phyloP scores from a whole-genome alignment of 2,888 invertebrate genomes.

The Vannuccia rotundouncinata region DNA sequence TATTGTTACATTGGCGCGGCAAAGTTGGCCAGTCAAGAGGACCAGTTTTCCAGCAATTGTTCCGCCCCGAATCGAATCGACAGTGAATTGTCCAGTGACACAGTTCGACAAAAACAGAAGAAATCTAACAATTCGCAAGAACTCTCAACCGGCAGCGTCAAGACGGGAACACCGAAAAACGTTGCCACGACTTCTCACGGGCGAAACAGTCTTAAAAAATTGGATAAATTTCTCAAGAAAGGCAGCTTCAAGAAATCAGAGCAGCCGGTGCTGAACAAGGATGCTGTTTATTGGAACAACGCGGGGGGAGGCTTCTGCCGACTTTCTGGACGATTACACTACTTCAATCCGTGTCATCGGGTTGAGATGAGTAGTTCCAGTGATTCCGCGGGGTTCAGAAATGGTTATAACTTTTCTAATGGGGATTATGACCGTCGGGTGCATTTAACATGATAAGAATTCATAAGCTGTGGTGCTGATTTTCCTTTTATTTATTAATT shows the following conservation, averaged over 20 bases:
- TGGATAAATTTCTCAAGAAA: neutral
- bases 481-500: too few species aligned
- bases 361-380: constrained; percentile 5
- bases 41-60: neutral
- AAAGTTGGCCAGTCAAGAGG: neutral
- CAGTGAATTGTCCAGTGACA: neutral
- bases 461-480: too few species aligned
- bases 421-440: neutral
- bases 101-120: neutral
- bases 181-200: neutral
- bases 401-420: constrained; percentile 1
- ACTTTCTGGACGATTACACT: neutral
- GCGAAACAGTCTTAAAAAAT: too few species aligned
- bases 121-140: too few species aligned
- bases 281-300: neutral
- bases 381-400: neutral
- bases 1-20: constrained; percentile 3
- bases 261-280: neutral
- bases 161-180: neutral
- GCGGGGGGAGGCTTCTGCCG: constrained; percentile 2
- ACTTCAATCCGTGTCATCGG: constrained; percentile 3
- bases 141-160: neutral
- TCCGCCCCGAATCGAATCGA: neutral
- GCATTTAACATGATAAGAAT: neutral
- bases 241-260: neutral